Conservation (phyloP, 2,888 invertebrate genomes). For the Belgica antarctica region DNA sequence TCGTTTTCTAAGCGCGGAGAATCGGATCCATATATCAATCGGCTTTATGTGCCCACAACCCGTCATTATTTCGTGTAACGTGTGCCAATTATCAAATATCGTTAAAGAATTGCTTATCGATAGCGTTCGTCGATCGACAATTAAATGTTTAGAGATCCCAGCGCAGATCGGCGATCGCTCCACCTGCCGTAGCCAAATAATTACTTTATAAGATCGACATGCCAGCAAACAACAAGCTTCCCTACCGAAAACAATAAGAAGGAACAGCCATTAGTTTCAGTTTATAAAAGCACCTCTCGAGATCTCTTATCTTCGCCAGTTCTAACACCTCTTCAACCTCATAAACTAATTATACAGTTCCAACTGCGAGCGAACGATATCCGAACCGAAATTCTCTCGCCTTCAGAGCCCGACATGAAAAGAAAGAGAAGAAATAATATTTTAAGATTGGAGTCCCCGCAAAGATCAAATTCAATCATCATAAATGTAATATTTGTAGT, state of each 20-base stretch:
- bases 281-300: not conserved
- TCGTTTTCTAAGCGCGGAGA: not conserved
- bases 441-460: slow-evolving; percentile 21
- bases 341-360: slow-evolving; percentile 42
- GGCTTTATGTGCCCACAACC: not conserved
- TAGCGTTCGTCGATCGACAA: slow-evolving; percentile 22
- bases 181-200: slow-evolving; percentile 32
- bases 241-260: not conserved
- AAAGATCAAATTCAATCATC: slow-evolving; percentile 44
- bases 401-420: too few relatives aligned
- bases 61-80: not conserved
- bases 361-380: slow-evolving; percentile 11
- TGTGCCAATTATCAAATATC: slow-evolving; percentile 44
- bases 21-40: not conserved
- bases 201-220: slow-evolving; percentile 39
- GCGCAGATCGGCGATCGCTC: not conserved
- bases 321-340: slow-evolving; percentile 43
- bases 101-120: slow-evolving; percentile 6
- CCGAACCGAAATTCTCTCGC: slow-evolving; percentile 15
- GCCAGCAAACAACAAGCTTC: slow-evolving; percentile 25
- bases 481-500: slow-evolving; percentile 44
- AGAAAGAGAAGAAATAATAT: slow-evolving; percentile 12
- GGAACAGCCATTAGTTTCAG: slow-evolving; percentile 6
- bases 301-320: slow-evolving; percentile 37
- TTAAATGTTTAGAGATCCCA: not conserved